These are phyloP conservation scores for Rhopalosiphum padi DNA, from an alignment of 1,140 invertebrate genomes.

Conservation along the genomic window DNA sequence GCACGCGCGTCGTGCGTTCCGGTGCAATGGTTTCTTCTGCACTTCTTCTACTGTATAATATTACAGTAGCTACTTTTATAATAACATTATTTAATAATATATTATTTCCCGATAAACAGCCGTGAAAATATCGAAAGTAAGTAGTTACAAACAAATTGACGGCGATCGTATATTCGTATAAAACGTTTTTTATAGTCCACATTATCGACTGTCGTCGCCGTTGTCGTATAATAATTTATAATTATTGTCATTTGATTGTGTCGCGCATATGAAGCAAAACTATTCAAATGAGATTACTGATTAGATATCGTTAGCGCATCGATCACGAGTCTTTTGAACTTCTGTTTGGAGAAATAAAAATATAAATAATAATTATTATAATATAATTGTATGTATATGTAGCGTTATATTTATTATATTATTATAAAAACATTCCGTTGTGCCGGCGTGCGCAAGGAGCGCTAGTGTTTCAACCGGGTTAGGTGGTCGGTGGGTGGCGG, in stretches of 20 bases:
- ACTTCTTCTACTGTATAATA: neutral
- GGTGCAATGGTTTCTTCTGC: neutral
- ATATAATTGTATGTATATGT: neutral
- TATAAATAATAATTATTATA: neutral
- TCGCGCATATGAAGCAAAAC: neutral
- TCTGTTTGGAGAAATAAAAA: neutral
- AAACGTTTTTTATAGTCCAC: neutral
- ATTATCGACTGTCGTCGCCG: neutral
- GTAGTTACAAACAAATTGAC: neutral
- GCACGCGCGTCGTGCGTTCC: neutral
- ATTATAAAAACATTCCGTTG: neutral
- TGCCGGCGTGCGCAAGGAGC: constrained; percentile 24
- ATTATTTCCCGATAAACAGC: neutral
- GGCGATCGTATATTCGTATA: neutral
- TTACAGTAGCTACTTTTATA: neutral
- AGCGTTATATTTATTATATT: neutral
- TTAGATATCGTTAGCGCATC: neutral
- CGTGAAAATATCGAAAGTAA: neutral
- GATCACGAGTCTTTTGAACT: neutral
- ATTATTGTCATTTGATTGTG: neutral
- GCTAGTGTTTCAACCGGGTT: constrained; percentile 2
- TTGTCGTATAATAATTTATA: neutral
- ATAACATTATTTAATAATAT: neutral
- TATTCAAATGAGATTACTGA: neutral
- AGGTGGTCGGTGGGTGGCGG: neutral